These are phyloP conservation scores for Bostrychus sinensis DNA, from an alignment of 2,113 vertebrate genomes.

Conservation along the genomic window DNA sequence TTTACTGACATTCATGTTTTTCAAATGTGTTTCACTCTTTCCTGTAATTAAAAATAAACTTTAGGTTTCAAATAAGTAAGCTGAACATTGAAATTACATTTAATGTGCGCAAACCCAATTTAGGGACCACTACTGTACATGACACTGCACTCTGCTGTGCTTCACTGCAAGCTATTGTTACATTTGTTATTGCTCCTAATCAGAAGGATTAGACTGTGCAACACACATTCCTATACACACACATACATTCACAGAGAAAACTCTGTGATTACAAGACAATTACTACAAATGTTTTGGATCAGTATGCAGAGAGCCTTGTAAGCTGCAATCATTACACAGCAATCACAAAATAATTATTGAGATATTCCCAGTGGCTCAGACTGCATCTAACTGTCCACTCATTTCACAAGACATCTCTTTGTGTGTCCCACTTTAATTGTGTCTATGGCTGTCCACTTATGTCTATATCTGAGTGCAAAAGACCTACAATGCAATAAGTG, in stretches of 20 bases:
- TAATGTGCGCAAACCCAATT: too few relatives aligned
- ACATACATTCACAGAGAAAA: neutral
- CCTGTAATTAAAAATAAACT: too few relatives aligned
- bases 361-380: slow-evolving; percentile 42
- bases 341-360: slow-evolving; percentile 62
- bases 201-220: neutral
- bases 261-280: slow-evolving; percentile 50
- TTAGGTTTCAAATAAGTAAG: too few relatives aligned
- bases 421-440: neutral
- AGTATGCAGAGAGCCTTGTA: slow-evolving; percentile 54
- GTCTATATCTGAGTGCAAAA: neutral
- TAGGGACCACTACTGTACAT: too few relatives aligned
- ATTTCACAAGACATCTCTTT: neutral
- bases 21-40: too few relatives aligned
- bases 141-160: neutral
- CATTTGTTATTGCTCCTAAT: neutral
- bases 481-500: neutral
- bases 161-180: neutral
- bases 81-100: too few relatives aligned
- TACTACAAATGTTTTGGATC: slow-evolving; percentile 54
- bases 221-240: slow-evolving; percentile 23
- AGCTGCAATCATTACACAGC: slow-evolving; percentile 59
- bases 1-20: too few relatives aligned
- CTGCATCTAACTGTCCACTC: slow-evolving; percentile 10
- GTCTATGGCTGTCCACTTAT: slow-evolving; percentile 22